These are phyloP conservation scores for Baccha elongata DNA, from an alignment of 2,888 invertebrate species.

Conservation along the genomic window DNA sequence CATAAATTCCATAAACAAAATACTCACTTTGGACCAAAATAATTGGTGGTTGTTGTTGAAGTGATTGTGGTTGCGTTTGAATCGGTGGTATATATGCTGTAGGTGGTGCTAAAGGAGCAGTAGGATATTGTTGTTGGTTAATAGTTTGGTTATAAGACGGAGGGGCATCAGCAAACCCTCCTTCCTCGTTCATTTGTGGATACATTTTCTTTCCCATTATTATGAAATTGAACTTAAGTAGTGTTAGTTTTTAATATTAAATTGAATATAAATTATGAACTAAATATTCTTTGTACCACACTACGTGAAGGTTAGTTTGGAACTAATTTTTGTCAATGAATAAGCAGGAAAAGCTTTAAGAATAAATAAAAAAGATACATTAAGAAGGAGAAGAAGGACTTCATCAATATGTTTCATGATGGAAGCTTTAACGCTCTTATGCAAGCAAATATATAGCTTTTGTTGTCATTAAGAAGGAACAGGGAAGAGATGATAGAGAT, in stretches of 20 bases:
- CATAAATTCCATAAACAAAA: not conserved
- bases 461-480: too few species aligned
- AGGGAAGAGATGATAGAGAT: too few species aligned
- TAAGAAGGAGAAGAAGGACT: too few species aligned
- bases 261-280: not conserved
- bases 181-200: not conserved
- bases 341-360: not conserved
- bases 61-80: slow-evolving; percentile 11
- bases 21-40: slow-evolving; percentile 49
- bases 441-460: too few species aligned
- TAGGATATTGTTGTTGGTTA: slow-evolving; percentile 6
- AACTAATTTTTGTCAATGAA: not conserved
- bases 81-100: not conserved
- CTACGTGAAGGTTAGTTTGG: not conserved
- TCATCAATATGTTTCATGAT: too few species aligned
- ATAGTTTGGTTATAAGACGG: slow-evolving; percentile 31
- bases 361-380: not conserved
- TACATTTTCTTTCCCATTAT: slow-evolving; percentile 31
- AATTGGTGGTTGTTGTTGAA: slow-evolving; percentile 14
- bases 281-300: not conserved
- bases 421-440: too few species aligned
- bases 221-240: not conserved
- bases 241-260: too few species aligned
- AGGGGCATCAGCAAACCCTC: slow-evolving; percentile 15
- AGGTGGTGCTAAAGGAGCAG: slow-evolving; percentile 12